Conservation (phyloP, 2,797 vertebrate species). For the Dryobates pubescens region DNA sequence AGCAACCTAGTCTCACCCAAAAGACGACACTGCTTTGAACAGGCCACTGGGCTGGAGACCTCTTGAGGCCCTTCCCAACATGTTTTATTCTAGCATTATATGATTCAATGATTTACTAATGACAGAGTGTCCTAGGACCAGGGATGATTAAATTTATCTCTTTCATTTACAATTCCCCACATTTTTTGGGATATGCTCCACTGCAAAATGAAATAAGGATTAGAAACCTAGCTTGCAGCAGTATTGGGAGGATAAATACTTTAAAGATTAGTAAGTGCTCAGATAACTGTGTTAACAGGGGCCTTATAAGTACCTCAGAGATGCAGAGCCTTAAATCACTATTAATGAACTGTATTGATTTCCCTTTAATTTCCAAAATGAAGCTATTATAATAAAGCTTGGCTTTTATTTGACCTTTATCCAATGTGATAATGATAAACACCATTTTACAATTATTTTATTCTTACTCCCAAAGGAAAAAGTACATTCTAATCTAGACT, state of each 20-base stretch:
- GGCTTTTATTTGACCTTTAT: constrained; percentile 49
- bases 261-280: constrained; percentile 35
- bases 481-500: not conserved
- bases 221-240: constrained; percentile 14
- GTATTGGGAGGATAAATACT: constrained; percentile 23
- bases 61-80: not conserved
- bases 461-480: constrained; percentile 28
- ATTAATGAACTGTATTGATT: constrained; percentile 61
- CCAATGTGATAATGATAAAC: constrained; percentile 30
- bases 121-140: not conserved
- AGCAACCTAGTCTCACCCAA: not conserved
- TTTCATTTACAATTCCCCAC: constrained; percentile 12
- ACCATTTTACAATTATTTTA: constrained; percentile 41
- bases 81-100: not conserved
- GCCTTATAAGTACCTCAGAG: constrained; percentile 13
- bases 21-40: not conserved
- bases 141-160: not conserved
- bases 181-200: constrained; percentile 18
- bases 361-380: constrained; percentile 44
- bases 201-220: constrained; percentile 29
- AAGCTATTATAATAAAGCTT: constrained; percentile 48
- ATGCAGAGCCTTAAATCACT: constrained; percentile 35
- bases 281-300: not conserved
- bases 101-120: constrained; percentile 5
- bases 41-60: not conserved